These are phyloP conservation scores for Halyomorpha halys DNA, from an alignment of 1,140 invertebrate genomes.

Conservation along the genomic window DNA sequence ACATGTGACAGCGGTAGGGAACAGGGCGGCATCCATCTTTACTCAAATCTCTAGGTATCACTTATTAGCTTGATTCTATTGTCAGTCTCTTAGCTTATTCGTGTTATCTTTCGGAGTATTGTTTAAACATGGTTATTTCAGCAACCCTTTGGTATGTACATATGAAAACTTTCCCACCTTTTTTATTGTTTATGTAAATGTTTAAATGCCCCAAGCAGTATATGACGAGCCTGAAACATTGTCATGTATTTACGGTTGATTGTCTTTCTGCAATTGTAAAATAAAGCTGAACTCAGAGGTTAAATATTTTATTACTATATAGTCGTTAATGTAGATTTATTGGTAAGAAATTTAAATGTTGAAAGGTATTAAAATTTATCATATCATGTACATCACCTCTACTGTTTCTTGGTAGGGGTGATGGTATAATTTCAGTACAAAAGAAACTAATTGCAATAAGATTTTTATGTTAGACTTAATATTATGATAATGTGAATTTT, in stretches of 20 bases:
- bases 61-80: constrained; percentile 10
- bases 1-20: constrained; percentile 9
- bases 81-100: constrained; percentile 1
- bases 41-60: constrained; percentile 6
- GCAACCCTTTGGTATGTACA: neutral
- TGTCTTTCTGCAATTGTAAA: constrained; percentile 13
- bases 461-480: constrained; percentile 10
- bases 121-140: neutral
- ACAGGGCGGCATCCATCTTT: neutral
- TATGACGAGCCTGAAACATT: neutral
- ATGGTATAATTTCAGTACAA: constrained; percentile 13
- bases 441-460: neutral
- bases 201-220: constrained; percentile 13
- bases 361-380: constrained; percentile 11
- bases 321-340: constrained; percentile 9
- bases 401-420: neutral
- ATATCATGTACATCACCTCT: constrained; percentile 2
- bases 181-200: constrained; percentile 8
- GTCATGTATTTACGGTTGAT: neutral
- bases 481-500: constrained; percentile 8
- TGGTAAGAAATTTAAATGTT: neutral
- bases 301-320: constrained; percentile 15
- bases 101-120: constrained; percentile 6
- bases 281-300: constrained; percentile 2
- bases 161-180: neutral